Evolutionary conservation across 2,888 invertebrate genomes (phyloP), one percentile per base, ranked within the genome.

Genomic region (Drosophila paranaensis): DNA sequence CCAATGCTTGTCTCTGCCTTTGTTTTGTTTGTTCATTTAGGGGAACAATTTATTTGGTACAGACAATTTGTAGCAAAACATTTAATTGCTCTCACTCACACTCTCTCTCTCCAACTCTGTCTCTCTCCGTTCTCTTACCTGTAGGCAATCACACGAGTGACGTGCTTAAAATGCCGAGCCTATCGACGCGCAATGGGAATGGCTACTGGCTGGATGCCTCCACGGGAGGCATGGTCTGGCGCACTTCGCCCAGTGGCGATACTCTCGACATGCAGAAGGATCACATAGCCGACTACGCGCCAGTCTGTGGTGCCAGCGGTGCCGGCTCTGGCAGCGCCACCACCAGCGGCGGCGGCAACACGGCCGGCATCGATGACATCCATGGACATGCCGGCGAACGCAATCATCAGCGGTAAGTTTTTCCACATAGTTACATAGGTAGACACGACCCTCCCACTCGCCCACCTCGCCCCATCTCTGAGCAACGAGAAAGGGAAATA

Each of bases 121-220:
- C 25, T 39, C n/a, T n/a, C 20, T 35, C n/a, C 20, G 30, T 8
- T 50, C 33, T 67, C 50, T 67, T 61, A 82, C 87, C 77, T 81
- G 82, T 86, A 93, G 93, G 93, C 82, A 86, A 90, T 85, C 93
- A 93, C 86, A 89, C 93, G 63, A 93, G 89, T 84, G 92, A 92
- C 84, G 92, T 92, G 78, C 91, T 93, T 67, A 93, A 93, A 92
- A 92, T 93, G 91, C 92, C 93, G 77, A 93, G 91, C 83, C 89
- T 93, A 84, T 92, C 93, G 83, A 91, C 92, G 69, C 91, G 92
- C 68, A 90, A 86, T 77, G 91, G 89, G 35, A 93, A 93, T 75
- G 93, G 93, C 68, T 93, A 92, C 84, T 93, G 93, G 93, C 89
- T 93, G 78, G 93, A 93, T 79, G 92, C 93, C 65, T 91, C 93